Evolutionary conservation across 2,888 invertebrate species (phyloP).

Genomic region (Ryuthela nishihirai): DNA sequence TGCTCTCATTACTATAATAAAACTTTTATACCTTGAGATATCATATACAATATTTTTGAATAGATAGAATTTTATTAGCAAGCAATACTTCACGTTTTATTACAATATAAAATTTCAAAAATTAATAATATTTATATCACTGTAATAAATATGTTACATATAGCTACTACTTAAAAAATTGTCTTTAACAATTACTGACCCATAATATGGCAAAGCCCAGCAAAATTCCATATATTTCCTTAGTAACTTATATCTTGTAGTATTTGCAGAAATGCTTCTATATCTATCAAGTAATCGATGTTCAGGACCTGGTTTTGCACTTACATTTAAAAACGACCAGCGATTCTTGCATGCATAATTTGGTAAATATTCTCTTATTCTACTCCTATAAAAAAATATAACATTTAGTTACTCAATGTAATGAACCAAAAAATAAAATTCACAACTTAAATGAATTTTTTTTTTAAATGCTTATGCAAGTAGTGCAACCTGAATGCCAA

Average conservation of each 20-base stretch:
- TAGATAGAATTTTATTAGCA: too few species aligned
- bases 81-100: too few species aligned
- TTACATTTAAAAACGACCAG: slow-evolving; percentile 45
- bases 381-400: slow-evolving; percentile 57
- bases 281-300: slow-evolving; percentile 80
- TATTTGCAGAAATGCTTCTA: slow-evolving; percentile 74
- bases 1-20: too few species aligned
- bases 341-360: slow-evolving; percentile 64
- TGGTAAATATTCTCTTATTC: slow-evolving; percentile 72
- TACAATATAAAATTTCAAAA: too few species aligned
- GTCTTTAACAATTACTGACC: slow-evolving; percentile 62
- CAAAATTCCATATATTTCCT: slow-evolving; percentile 87
- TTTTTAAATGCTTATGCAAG: too few species aligned
- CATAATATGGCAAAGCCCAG: slow-evolving; percentile 85
- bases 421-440: not conserved
- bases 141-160: too few species aligned
- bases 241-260: slow-evolving; percentile 75
- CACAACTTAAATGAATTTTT: not conserved
- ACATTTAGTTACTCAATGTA: not conserved
- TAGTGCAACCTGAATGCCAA: too few species aligned
- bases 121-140: too few species aligned
- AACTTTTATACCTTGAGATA: too few species aligned
- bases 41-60: too few species aligned
- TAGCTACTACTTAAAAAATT: too few species aligned
- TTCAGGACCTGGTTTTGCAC: slow-evolving; percentile 76